These are phyloP conservation scores for Brachystomella parvula DNA, from an alignment of 1,140 invertebrate genomes.

Conservation along the genomic window DNA sequence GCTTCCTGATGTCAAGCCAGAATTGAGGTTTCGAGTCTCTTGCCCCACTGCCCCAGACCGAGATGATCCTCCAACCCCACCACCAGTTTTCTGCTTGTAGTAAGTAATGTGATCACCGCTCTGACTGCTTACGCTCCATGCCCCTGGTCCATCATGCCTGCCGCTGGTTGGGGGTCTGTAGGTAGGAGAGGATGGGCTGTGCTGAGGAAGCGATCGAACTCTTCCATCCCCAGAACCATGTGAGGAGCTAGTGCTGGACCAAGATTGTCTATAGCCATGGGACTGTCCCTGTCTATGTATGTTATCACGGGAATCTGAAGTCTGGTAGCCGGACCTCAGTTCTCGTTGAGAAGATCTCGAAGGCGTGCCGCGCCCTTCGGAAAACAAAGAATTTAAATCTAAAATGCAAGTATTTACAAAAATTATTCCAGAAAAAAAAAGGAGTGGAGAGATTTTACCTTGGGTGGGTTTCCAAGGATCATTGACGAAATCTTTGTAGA, in stretches of 20 bases:
- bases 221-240: too few species aligned
- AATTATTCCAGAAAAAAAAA: neutral
- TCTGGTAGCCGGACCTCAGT: neutral
- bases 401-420: neutral
- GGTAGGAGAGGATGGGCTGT: too few species aligned
- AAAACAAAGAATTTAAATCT: neutral
- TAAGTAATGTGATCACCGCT: slow-evolving; percentile 1
- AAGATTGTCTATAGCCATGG: too few species aligned
- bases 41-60: too few species aligned
- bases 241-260: too few species aligned
- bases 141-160: neutral
- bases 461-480: slow-evolving; percentile 2
- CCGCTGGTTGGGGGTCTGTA: neutral
- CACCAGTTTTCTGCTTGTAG: neutral
- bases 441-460: neutral
- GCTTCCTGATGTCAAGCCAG: too few species aligned
- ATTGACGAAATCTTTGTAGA: slow-evolving; percentile 2
- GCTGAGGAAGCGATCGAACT: too few species aligned
- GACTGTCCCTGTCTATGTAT: neutral
- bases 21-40: too few species aligned
- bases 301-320: neutral
- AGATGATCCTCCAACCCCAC: too few species aligned
- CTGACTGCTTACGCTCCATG: neutral
- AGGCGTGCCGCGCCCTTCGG: neutral
- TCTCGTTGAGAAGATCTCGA: neutral